Evolutionary conservation across 2,888 invertebrate species (phyloP).

Genomic region (Diplazon laetatorius): DNA sequence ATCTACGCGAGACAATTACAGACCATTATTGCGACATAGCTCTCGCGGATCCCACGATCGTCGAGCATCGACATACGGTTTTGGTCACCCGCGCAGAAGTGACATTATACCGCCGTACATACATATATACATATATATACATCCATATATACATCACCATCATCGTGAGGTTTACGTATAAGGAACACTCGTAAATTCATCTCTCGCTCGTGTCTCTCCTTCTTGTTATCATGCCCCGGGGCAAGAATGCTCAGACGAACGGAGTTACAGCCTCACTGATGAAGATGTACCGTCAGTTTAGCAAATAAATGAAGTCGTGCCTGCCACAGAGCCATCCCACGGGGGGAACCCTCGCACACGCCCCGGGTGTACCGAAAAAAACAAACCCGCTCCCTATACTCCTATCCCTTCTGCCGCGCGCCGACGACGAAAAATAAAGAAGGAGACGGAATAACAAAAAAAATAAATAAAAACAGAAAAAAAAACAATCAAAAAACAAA

Average conservation of each 20-base stretch:
- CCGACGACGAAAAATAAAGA: slow-evolving; percentile 12
- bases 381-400: slow-evolving; percentile 36
- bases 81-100: slow-evolving; percentile 37
- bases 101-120: slow-evolving; percentile 30
- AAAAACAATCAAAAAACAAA: neutral
- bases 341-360: slow-evolving; percentile 18
- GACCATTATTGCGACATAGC: slow-evolving; percentile 16
- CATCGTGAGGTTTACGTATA: slow-evolving; percentile 5
- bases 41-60: slow-evolving; percentile 20
- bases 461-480: neutral
- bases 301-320: slow-evolving; percentile 57
- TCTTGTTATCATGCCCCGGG: slow-evolving; percentile 51
- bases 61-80: slow-evolving; percentile 25
- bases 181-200: slow-evolving; percentile 52
- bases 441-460: too few species aligned
- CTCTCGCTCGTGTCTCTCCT: slow-evolving; percentile 48
- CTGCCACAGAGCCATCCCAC: slow-evolving; percentile 35
- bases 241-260: slow-evolving; percentile 40
- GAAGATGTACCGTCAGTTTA: slow-evolving; percentile 55
- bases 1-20: neutral
- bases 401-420: slow-evolving; percentile 4
- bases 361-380: slow-evolving; percentile 45
- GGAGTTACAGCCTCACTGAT: slow-evolving; percentile 40
- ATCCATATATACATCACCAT: slow-evolving; percentile 16
- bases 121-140: too few species aligned